Conservation (phyloP, 2,113 vertebrate species). For the Blennius ocellaris region DNA sequence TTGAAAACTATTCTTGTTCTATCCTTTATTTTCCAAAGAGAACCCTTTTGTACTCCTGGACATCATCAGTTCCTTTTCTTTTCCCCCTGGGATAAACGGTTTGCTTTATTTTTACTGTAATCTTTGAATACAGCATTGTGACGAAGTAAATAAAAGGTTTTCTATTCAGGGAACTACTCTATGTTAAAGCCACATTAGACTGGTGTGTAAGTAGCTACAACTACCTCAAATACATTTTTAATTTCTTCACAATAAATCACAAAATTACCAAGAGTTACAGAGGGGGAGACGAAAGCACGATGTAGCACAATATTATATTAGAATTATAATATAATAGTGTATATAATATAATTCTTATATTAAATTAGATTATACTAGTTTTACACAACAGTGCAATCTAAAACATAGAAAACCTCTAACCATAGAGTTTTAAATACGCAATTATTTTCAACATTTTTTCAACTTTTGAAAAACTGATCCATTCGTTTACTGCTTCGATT, state of each 20-base stretch:
- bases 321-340: no score
- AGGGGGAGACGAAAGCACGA: slow-evolving; percentile 9
- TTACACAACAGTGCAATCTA: no score
- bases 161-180: not conserved
- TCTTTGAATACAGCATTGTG: not conserved
- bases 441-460: no score
- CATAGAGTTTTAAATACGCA: no score
- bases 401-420: no score
- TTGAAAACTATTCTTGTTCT: not conserved
- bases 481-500: no score
- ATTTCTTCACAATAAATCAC: slow-evolving; percentile 1
- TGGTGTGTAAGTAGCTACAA: not conserved
- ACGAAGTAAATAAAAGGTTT: not conserved
- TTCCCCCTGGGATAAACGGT: not conserved
- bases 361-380: no score
- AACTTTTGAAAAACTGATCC: no score
- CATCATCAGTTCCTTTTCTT: not conserved
- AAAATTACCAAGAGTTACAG: slow-evolving; percentile 2
- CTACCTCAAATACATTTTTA: not conserved
- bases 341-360: no score
- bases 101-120: not conserved
- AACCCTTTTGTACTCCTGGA: not conserved
- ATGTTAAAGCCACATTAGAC: slow-evolving; percentile 11
- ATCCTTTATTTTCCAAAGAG: not conserved
- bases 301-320: no score